Evolutionary conservation across 2,888 invertebrate genomes (phyloP), one percentile per base, ranked within the genome.

Genomic region (Amblyjoppa fuscipennis): DNA sequence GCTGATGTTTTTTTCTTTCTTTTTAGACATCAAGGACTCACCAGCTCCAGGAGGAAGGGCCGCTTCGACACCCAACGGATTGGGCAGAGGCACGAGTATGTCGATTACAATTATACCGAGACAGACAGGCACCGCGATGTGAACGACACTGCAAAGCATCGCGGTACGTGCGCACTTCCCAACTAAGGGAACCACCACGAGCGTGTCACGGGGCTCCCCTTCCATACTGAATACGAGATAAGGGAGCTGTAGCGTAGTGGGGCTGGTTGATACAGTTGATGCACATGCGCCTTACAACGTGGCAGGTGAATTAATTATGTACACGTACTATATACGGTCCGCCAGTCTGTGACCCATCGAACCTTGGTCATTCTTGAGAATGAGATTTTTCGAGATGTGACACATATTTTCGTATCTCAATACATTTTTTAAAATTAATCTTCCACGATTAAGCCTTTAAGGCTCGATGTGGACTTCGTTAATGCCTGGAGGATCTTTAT

Each of bases 41-140:
- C 94, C 94, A 88, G 93, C 92, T 71, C 93, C 93, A 38, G 94
- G 93, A 76, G 94, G 94, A 78, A 94, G 88, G 53, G 92, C 91
- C 64, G 91, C 93, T 66, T 90, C 88, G 41, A 89, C 90, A 74
- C 87, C 83, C 53, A 77, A 87, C 66, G 84, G 81, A 87, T 87
- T 84, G 77, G 81, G 71, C 28, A 87, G 83, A 68, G 88, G 80
- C 38, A 89, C 59, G 20, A 86, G 64, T 80, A 86, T 61, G 73
- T 87, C 79, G 79, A 84, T 38, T 41, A 87, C 45, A 74, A 86
- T 86, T 71, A 85, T 80, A 81, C 88, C 86, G 80, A 91, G 86
- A 69, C 89, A 90, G 88, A 89, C 87, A 88, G 90, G 90, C 77
- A 91, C 85, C 87, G 83, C 90, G 85, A 90, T 89, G 88, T 89